Evolutionary conservation across 2,888 invertebrate species (phyloP).

Genomic region (Cryptocephalus primarius): DNA sequence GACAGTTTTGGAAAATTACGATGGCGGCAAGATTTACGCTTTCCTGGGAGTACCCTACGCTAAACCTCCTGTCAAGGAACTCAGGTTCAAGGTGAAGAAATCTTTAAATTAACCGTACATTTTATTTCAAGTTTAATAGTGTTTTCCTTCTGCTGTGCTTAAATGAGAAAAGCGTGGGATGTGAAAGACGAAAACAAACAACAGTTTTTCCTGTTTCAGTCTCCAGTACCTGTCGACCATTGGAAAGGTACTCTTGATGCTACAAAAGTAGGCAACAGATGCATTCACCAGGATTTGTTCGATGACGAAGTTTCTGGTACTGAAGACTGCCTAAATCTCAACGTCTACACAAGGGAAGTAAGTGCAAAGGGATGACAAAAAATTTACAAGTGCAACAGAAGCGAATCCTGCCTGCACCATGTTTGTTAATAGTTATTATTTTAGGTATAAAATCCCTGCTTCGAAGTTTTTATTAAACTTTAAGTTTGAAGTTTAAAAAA

Average conservation of each 20-base stretch:
- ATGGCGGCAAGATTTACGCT: background rate
- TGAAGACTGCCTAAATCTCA: slow-evolving; percentile 16
- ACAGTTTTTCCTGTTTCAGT: slow-evolving; percentile 8
- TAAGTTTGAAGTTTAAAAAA: too few species aligned
- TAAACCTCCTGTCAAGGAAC: slow-evolving; percentile 11
- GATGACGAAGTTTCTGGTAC: slow-evolving; percentile 10
- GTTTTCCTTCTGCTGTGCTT: too few species aligned
- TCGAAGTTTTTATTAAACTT: too few species aligned
- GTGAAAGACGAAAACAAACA: too few species aligned
- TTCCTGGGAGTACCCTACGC: slow-evolving; percentile 14
- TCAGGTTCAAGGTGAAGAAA: slow-evolving; percentile 11
- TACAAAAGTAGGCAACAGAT: slow-evolving; percentile 14
- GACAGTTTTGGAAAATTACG: background rate
- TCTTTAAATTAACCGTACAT: background rate
- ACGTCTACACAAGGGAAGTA: slow-evolving; percentile 12
- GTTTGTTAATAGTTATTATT: too few species aligned
- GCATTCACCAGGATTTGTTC: slow-evolving; percentile 9
- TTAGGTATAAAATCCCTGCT: too few species aligned
- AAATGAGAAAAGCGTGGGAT: too few species aligned
- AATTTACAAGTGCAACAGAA: too few species aligned
- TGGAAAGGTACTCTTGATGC: slow-evolving; percentile 21
- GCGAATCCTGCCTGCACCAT: too few species aligned
- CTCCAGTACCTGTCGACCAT: slow-evolving; percentile 19
- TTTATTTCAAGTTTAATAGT: background rate
- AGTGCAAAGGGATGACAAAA: background rate